Evolutionary conservation across 2,113 vertebrate genomes (phyloP), one percentile per base, ranked within the genome.

Genomic region (Kryptolebias marmoratus): DNA sequence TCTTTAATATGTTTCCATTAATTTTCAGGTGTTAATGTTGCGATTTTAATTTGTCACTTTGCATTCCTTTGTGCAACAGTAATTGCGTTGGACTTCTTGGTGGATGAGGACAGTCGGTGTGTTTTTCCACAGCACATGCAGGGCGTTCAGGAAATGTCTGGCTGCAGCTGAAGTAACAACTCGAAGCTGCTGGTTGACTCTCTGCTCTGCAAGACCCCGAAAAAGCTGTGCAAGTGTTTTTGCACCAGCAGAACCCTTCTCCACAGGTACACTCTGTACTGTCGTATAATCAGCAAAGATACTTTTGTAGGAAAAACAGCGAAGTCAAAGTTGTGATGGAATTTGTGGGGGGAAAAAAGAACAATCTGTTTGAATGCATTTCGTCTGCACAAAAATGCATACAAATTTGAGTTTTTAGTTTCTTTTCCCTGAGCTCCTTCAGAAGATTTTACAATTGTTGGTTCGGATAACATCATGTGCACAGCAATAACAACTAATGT

Each of bases 121-220:
- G 64, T 88, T 90, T 88, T 87, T 88, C 83, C 80, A 67, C 36
- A 8, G 62, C 82, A 88, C 59, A 49, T 87, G 83, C 77, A 61
- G 86, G 75, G 83, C 49, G 50, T 81, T 80, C 81, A 89, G 88
- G 88, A 89, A 87, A 84, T 1, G 72, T 85, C 79, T 90, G 87
- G 78, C 76, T 79, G 60, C 57, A 81, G 84, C 79, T 71, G 68
- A 68, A 50, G 64, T 45, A 75, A 77, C 80, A 86, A 77, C 79
- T 78, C 7, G 1, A 49, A 36, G 27, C 47, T 42, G 48, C 53
- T 53, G 1, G 62, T 65, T 64, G 53, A 57, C 73, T 62, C 68
- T 57, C 18, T 1, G 64, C 76, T 76, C 78, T 65, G 77, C 73
- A 61, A 79, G 73, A 75, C 68, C 65, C 58, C n/a, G 64, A 27